Conservation (phyloP, 2,113 vertebrate species). For the Laticauda laticaudata region DNA sequence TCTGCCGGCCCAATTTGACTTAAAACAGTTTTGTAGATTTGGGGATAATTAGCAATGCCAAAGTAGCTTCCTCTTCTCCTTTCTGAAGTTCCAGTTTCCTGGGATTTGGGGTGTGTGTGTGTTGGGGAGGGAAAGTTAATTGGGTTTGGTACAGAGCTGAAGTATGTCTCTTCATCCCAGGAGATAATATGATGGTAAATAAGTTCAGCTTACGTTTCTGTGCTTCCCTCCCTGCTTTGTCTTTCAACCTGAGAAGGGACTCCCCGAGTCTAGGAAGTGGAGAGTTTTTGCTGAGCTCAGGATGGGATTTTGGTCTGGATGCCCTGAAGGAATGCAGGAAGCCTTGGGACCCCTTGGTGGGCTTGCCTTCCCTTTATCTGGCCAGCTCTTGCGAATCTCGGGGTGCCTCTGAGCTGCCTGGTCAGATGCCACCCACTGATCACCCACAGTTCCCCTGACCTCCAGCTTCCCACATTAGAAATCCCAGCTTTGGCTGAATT, state of each 20-base stretch:
- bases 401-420: not conserved
- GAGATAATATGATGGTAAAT: not conserved
- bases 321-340: not conserved
- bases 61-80: not conserved
- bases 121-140: not conserved
- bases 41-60: not conserved
- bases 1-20: not conserved
- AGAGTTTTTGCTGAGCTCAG: not conserved
- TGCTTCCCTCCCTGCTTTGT: not conserved
- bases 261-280: not conserved
- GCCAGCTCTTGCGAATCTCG: not conserved
- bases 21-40: not conserved
- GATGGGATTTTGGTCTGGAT: not conserved
- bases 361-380: not conserved
- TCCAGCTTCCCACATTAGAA: not conserved
- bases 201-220: not conserved
- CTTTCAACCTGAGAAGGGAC: not conserved
- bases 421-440: not conserved
- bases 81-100: not conserved
- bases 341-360: not conserved
- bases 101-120: not conserved
- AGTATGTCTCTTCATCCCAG: not conserved
- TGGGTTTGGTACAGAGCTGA: not conserved
- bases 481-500: not conserved
- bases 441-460: not conserved